phyloP scores from a whole-genome alignment of 1,140 invertebrate genomes.

The Drosophila equinoxialis region DNA sequence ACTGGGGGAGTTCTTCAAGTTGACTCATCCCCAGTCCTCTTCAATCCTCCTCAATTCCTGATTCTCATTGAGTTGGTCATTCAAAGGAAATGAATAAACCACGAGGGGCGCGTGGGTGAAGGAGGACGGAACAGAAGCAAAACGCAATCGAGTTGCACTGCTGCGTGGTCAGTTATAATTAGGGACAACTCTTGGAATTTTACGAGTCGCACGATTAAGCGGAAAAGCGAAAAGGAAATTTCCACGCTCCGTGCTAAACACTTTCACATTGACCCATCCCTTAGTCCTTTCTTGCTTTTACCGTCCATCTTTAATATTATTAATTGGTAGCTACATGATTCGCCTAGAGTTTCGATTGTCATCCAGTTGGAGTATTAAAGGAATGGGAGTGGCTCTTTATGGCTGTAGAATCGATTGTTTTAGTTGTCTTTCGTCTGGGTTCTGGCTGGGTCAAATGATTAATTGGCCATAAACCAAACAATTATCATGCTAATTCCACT shows the following conservation, averaged over 20 bases:
- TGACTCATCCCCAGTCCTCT: slow-evolving; percentile 20
- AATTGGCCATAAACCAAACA: slow-evolving; percentile 66
- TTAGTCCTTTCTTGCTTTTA: background rate
- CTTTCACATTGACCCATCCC: slow-evolving; percentile 42
- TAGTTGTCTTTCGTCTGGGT: slow-evolving; percentile 10
- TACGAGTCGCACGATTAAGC: slow-evolving; percentile 63
- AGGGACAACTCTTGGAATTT: slow-evolving; percentile 56
- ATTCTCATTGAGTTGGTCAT: slow-evolving; percentile 35
- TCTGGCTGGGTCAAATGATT: slow-evolving; percentile 49
- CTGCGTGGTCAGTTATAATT: slow-evolving; percentile 80
- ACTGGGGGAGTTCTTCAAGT: slow-evolving; percentile 48
- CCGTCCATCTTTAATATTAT: slow-evolving; percentile 60
- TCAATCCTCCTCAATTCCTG: slow-evolving; percentile 1
- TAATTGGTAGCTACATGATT: slow-evolving; percentile 62
- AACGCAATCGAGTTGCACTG: slow-evolving; percentile 65
- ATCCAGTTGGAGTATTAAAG: slow-evolving; percentile 43
- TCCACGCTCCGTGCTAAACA: slow-evolving; percentile 32
- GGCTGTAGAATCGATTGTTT: slow-evolving; percentile 26
- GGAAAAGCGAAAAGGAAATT: slow-evolving; percentile 24
- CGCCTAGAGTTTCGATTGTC: slow-evolving; percentile 39
- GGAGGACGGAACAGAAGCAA: slow-evolving; percentile 30
- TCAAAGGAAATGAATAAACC: slow-evolving; percentile 27
- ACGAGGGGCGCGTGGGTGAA: background rate
- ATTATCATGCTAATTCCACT: slow-evolving; percentile 54
- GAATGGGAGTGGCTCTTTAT: slow-evolving; percentile 42